These are phyloP conservation scores for Macaca nemestrina DNA, from an alignment of 2,113 vertebrate genomes.

Conservation along the genomic window DNA sequence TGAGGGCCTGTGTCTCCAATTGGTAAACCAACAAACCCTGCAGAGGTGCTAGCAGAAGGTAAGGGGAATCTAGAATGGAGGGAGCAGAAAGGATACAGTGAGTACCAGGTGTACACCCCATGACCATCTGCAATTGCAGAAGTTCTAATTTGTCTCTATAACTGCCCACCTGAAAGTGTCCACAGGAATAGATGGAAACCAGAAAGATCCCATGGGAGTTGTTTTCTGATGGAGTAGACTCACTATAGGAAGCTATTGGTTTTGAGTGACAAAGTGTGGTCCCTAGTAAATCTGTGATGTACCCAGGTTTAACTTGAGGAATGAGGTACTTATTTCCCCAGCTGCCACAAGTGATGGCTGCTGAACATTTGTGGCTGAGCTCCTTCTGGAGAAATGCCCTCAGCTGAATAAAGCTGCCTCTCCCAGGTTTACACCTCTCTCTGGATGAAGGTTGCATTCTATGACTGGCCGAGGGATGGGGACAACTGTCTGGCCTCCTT, in stretches of 20 bases:
- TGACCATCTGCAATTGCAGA: neutral
- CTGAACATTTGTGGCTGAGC: neutral
- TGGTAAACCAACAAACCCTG: neutral
- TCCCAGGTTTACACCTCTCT: neutral
- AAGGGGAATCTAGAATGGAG: neutral
- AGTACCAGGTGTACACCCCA: neutral
- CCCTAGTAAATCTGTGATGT: neutral
- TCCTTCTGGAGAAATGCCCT: neutral
- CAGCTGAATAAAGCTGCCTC: neutral
- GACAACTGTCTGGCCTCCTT: neutral
- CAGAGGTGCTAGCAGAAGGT: neutral
- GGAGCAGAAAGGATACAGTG: neutral
- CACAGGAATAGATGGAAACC: neutral
- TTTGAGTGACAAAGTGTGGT: neutral
- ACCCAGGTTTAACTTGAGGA: neutral
- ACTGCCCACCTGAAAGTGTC: neutral
- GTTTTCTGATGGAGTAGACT: neutral
- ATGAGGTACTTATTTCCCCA: neutral
- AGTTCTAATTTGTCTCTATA: neutral
- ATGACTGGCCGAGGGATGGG: neutral
- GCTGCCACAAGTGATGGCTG: neutral
- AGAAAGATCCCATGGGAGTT: neutral
- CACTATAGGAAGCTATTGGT: neutral
- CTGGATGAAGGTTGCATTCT: neutral
- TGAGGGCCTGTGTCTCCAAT: neutral